Base-by-base conservation (phyloP, 2,797 vertebrate species). In the Okamejei kenojei region DNA sequence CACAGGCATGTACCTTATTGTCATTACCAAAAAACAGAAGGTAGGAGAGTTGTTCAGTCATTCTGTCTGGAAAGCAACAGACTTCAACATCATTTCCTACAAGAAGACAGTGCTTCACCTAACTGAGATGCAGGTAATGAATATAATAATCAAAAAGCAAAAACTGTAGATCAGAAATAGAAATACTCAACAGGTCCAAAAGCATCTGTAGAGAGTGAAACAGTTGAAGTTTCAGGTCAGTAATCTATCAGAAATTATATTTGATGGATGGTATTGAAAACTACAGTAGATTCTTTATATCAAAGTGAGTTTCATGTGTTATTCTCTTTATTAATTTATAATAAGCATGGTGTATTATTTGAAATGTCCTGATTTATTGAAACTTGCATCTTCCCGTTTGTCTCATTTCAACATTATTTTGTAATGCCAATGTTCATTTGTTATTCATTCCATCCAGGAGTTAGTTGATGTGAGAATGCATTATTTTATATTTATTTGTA, bases 21-120 rank as follows among this genome's bases (percentile, higher is more conserved):
- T 99, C 94, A 98, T 99, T 95, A 98, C 98, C n/a, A 98, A 98
- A 96, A 99, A 97, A 96, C 97, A 95, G 94, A 99, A 99, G 96
- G 96, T 98, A 94, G 98, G 98, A 68, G 98, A 99, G 94, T 96
- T 99, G 94, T 97, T 99, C 93, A 97, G 96, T 94, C 98, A 99
- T 93, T 95, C 95, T 78, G 96, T 99, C 94, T 99, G 98, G 98
- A 99, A 98, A 96, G 98, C 98, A 19, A 95, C 96, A 93, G 98
- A 98, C 93, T 99, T 99, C 95, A 98, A 99, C 86, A 95, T 98
- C 32, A 97, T 99, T 94, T 99, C 98, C 80, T 99, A 99, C 94
- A 99, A 99, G 95, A 99, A 98, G 96, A 99, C 98, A 35, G 97
- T 99, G 94, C 95, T 99, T 93, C 98, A 99, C 95, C 96, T 99